These are phyloP conservation scores for Ageneiosus marmoratus DNA, from an alignment of 2,113 vertebrate species.

Conservation along the genomic window DNA sequence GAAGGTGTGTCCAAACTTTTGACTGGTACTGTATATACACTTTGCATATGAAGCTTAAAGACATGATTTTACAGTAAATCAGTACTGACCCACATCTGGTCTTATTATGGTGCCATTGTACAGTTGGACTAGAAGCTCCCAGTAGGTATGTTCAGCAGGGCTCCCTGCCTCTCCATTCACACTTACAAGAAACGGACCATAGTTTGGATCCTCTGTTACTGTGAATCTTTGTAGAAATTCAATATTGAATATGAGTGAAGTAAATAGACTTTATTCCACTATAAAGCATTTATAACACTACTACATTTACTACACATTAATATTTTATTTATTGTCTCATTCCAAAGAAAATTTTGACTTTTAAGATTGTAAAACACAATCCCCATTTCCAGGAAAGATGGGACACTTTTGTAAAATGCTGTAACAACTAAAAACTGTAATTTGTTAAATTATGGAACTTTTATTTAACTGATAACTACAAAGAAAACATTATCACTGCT, in stretches of 20 bases:
- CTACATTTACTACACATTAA: not conserved
- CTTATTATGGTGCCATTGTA: conserved; percentile 25
- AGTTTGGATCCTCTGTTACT: conserved; percentile 7
- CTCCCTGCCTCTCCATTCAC: conserved; percentile 46
- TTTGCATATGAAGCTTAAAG: not conserved
- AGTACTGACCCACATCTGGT: conserved; percentile 52
- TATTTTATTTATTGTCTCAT: not conserved
- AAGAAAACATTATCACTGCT: no score
- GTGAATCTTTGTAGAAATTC: conserved; percentile 35
- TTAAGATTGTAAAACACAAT: not conserved
- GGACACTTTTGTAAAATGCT: no score
- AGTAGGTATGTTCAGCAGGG: conserved; percentile 36
- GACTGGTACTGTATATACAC: no score
- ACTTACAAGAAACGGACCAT: conserved; percentile 51
- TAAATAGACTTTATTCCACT: not conserved
- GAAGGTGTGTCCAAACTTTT: no score
- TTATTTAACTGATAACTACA: no score
- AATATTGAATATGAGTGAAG: not conserved
- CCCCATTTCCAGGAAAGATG: no score
- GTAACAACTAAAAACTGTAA: no score
- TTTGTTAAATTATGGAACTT: no score
- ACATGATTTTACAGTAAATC: not conserved
- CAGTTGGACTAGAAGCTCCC: conserved; percentile 44
- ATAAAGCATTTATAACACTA: not conserved
- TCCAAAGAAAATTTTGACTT: not conserved